phyloP scores from a whole-genome alignment of 2,113 vertebrate genomes.

The Eonycteris spelaea region DNA sequence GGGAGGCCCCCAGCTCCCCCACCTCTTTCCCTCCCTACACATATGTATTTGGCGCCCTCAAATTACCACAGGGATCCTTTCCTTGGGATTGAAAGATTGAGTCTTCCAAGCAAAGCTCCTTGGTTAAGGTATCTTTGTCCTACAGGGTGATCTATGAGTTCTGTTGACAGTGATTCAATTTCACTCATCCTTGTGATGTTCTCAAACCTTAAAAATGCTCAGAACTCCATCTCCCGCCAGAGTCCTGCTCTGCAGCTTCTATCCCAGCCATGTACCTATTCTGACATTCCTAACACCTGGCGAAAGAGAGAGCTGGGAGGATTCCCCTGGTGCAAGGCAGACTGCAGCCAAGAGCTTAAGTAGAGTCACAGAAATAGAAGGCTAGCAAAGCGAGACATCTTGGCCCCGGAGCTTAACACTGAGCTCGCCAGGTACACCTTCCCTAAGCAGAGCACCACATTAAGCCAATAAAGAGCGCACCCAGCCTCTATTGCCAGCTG shows the following conservation, averaged over 20 bases:
- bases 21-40: background rate
- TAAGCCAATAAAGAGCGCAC: constrained; percentile 33
- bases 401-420: constrained; percentile 18
- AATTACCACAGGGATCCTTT: background rate
- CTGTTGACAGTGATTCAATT: background rate
- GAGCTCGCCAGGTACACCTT: background rate
- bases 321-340: constrained; percentile 6
- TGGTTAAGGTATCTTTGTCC: background rate
- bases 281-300: background rate
- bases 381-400: constrained; percentile 47
- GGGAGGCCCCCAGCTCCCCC: constrained; percentile 6
- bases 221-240: background rate
- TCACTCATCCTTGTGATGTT: background rate
- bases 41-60: background rate
- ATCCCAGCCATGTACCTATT: background rate
- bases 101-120: background rate
- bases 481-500: background rate
- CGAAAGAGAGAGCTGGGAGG: constrained; percentile 37
- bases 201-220: background rate
- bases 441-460: constrained; percentile 56
- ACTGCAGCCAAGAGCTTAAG: background rate
- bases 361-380: background rate
- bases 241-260: background rate
- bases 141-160: background rate
- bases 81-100: background rate